Evolutionary conservation across 2,888 invertebrate species (phyloP).

Genomic region (Hydroisotoma schaefferi): DNA sequence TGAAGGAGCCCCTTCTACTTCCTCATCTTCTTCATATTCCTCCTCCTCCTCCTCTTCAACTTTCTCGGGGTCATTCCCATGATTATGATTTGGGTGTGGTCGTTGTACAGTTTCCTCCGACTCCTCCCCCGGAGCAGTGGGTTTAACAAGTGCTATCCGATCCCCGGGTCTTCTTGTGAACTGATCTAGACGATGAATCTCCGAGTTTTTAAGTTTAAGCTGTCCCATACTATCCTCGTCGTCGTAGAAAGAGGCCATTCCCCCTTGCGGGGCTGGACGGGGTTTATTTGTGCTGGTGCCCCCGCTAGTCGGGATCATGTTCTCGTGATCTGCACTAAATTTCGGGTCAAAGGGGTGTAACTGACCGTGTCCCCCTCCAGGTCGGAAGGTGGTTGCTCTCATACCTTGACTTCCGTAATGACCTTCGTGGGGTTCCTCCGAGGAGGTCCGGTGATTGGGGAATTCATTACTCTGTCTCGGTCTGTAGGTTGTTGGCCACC

Average conservation of each 20-base stretch:
- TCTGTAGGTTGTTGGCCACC: conserved; percentile 43
- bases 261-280: conserved; percentile 36
- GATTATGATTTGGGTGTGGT: no score
- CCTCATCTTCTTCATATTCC: neutral
- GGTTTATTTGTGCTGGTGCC: neutral
- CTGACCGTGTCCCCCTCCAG: conserved; percentile 25
- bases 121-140: neutral
- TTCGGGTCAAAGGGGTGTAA: conserved; percentile 10
- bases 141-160: neutral
- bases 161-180: conserved; percentile 19
- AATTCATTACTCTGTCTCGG: conserved; percentile 31
- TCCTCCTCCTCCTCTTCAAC: neutral
- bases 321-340: neutral
- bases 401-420: conserved; percentile 36
- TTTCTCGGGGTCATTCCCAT: neutral
- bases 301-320: neutral
- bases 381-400: conserved; percentile 43
- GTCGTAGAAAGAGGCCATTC: conserved; percentile 41
- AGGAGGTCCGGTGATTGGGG: conserved; percentile 21
- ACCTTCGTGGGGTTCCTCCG: conserved; percentile 14
- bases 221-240: conserved; percentile 42
- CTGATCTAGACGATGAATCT: conserved; percentile 38
- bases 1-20: neutral
- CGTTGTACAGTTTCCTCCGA: no score
- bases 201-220: conserved; percentile 45